These are phyloP conservation scores for Daktulosphaira vitifoliae DNA, from an alignment of 1,140 invertebrate genomes.

Conservation along the genomic window DNA sequence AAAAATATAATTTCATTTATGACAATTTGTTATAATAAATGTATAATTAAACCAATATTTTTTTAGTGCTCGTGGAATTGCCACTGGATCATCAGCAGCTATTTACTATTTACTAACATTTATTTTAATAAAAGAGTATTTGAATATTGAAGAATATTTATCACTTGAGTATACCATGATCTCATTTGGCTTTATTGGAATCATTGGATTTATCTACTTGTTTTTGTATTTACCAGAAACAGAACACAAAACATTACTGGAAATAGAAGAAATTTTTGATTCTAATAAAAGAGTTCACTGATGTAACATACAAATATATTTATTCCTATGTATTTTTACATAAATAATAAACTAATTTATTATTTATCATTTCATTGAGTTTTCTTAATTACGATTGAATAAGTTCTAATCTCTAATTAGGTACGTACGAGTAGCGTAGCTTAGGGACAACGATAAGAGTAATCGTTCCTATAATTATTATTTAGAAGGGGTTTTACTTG, in stretches of 20 bases:
- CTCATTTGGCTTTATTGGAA: neutral
- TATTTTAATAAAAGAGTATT: conserved; percentile 2
- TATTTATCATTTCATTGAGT: no score
- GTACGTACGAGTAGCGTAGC: no score
- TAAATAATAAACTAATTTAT: no score
- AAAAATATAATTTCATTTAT: no score
- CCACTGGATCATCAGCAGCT: neutral
- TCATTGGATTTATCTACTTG: neutral
- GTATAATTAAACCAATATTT: neutral
- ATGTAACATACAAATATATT: no score
- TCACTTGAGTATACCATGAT: neutral
- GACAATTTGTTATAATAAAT: no score
- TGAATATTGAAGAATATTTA: neutral
- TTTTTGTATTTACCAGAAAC: neutral
- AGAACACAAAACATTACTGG: neutral
- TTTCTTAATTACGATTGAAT: no score
- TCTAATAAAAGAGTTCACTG: neutral
- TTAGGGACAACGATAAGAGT: no score
- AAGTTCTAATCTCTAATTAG: no score
- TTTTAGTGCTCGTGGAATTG: neutral
- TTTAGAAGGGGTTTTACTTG: no score
- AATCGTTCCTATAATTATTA: no score
- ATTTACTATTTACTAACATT: conserved; percentile 2
- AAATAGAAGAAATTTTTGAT: conserved; percentile 8
- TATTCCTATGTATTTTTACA: no score